Evolutionary conservation across 2,797 vertebrate species (phyloP), one percentile per base, ranked within the genome.

Genomic region (Lepus townsendii): DNA sequence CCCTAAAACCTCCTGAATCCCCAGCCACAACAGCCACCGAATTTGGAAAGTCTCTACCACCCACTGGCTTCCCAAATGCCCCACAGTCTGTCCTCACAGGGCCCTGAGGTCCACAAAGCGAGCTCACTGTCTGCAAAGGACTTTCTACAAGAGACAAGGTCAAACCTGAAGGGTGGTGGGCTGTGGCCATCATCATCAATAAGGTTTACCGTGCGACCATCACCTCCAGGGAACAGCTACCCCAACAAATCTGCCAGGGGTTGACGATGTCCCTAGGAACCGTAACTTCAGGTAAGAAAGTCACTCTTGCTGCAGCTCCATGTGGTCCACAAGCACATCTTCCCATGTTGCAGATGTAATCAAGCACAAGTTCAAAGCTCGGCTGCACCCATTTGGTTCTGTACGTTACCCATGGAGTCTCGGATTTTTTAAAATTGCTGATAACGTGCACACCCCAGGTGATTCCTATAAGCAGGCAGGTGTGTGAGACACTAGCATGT

Each of bases 101-200:
- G 38, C 50, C 71, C 78, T n/a, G 42, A 42, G 88, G 93, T 86
- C 65, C 66, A 88, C 68, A 62, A 11, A 68, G 26, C 26, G 79
- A 60, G 35, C 82, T 96, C 38, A 63, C 69, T 93, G 79, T 85
- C 73, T 65, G 82, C 26, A 76, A 75, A 83, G 13, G 32, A 19
- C 12, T 92, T 83, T 86, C 68, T 78, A 20, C 24, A 63, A 77
- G 47, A 42, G 35, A 76, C 30, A 85, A 91, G 82, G 69, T 16
- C 19, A 90, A 93, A 62, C 47, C 84, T 27, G 6, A 65, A n/a
- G 57, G 68, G 80, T 17, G 76, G 4, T 38, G 62, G 54, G 32
- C 0, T 42, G 65, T 72, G 24, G 17, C 80, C 22, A 26, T 24
- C 11, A 24, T 20, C 12, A 27, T 10, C 47, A 69, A 57, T 6